Percentiles rank a stretch among this genome's conserved stretches.
Conservation (phyloP, 2,113 vertebrate genomes). For the Reinhardtius hippoglossoides region DNA sequence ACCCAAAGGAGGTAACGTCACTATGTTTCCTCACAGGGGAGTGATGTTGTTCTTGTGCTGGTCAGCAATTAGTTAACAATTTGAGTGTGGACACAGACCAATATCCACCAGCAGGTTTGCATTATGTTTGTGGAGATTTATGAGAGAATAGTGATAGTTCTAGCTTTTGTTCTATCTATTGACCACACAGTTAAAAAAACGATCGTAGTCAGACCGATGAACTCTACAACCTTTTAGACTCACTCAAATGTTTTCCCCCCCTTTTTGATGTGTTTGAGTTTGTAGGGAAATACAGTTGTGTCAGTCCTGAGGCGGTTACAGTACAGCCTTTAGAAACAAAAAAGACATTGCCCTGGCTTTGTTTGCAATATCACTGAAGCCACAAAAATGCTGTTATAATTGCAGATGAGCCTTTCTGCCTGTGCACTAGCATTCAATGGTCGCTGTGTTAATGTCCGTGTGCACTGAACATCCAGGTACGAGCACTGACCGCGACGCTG, state of each 20-base stretch:
- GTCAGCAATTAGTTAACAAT: neutral
- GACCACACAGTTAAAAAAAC: conserved; percentile 18
- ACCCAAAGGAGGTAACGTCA: conserved; percentile 4
- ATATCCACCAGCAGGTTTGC: too few species aligned
- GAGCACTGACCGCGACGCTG: conserved; percentile 51
- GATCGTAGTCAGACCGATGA: neutral
- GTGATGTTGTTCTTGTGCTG: neutral
- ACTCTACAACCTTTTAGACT: neutral
- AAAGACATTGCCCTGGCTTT: conserved; percentile 43
- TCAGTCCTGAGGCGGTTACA: conserved; percentile 13
- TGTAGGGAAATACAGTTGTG: conserved; percentile 38
- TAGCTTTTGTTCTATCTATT: neutral
- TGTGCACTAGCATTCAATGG: conserved; percentile 36
- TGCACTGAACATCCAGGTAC: conserved; percentile 66
- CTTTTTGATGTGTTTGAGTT: conserved; percentile 8
- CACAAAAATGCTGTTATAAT: conserved; percentile 35
- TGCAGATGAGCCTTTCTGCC: conserved; percentile 39
- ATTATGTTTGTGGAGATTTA: too few species aligned
- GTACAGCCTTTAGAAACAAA: conserved; percentile 33
- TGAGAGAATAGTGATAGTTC: neutral
- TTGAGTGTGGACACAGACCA: neutral
- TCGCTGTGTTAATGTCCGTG: conserved; percentile 28
- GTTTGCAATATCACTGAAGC: conserved; percentile 39
- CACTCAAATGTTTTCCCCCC: neutral
- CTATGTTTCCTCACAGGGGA: neutral